phyloP scores from a whole-genome alignment of 2,113 vertebrate genomes.

The Delphinus delphis region DNA sequence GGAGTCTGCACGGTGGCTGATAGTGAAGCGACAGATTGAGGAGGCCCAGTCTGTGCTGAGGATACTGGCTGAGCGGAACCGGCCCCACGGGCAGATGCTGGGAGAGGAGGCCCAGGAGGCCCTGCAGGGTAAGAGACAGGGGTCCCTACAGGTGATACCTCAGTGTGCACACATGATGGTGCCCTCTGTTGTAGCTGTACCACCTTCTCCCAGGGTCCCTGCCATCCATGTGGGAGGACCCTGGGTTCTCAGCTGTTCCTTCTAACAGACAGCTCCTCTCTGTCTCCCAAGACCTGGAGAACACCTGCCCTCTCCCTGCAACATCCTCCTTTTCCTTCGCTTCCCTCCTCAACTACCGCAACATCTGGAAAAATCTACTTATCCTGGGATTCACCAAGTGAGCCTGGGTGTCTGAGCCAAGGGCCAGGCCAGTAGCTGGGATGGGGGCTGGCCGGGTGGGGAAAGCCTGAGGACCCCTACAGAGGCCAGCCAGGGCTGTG shows the following conservation, averaged over 20 bases:
- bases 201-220: not conserved
- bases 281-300: constrained; percentile 86
- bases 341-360: constrained; percentile 90
- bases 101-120: constrained; percentile 84
- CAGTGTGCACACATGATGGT: not conserved
- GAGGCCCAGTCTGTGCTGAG: constrained; percentile 86
- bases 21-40: constrained; percentile 84
- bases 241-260: not conserved
- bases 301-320: constrained; percentile 78
- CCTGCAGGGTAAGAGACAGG: constrained; percentile 78
- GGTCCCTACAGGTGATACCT: not conserved
- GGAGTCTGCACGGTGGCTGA: constrained; percentile 92
- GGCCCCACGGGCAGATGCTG: constrained; percentile 79
- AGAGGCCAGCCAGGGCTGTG: not conserved
- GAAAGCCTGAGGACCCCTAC: not conserved
- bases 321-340: constrained; percentile 85
- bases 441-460: not conserved
- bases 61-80: constrained; percentile 87
- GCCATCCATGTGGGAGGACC: not conserved
- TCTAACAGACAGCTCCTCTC: constrained; percentile 35
- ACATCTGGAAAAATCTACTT: constrained; percentile 94
- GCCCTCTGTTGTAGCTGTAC: not conserved
- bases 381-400: constrained; percentile 94
- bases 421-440: constrained; percentile 51
- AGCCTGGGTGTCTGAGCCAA: constrained; percentile 76